Percentiles rank a stretch among this genome's conserved stretches.
These are phyloP conservation scores for Xiphorhynchus elegans DNA, from an alignment of 2,113 vertebrate genomes.

Conservation along the genomic window DNA sequence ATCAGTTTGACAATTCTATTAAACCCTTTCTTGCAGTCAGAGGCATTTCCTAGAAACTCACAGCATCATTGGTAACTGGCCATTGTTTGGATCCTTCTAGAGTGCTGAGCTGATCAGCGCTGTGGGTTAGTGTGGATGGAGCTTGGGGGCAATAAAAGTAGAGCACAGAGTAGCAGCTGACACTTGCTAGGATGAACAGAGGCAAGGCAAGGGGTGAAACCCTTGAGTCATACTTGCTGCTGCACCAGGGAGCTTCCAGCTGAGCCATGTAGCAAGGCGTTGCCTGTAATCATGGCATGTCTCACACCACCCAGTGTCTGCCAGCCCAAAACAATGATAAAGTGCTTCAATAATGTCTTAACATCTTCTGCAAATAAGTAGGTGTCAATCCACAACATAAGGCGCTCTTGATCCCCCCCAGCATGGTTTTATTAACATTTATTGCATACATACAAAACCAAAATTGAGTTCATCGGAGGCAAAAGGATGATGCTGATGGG, in stretches of 20 bases:
- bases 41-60: not conserved
- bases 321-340: not conserved
- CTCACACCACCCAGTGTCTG: not conserved
- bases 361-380: not conserved
- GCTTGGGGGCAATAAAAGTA: not conserved
- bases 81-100: not conserved
- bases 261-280: fast-evolving
- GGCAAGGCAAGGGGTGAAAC: not conserved
- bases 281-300: not conserved
- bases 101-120: fast-evolving
- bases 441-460: not conserved
- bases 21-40: not conserved
- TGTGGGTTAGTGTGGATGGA: fast-evolving
- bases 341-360: not conserved
- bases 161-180: not conserved
- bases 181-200: not conserved
- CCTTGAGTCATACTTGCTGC: not conserved
- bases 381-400: not conserved
- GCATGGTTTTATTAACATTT: not conserved
- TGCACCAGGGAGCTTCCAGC: not conserved
- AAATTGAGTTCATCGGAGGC: not conserved
- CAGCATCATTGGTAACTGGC: fast-evolving
- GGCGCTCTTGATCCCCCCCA: not conserved
- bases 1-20: not conserved
- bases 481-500: not conserved